Evolutionary conservation across 2,797 vertebrate genomes (phyloP), one percentile per base, ranked within the genome.

Genomic region (Syngnathus rostellatus): DNA sequence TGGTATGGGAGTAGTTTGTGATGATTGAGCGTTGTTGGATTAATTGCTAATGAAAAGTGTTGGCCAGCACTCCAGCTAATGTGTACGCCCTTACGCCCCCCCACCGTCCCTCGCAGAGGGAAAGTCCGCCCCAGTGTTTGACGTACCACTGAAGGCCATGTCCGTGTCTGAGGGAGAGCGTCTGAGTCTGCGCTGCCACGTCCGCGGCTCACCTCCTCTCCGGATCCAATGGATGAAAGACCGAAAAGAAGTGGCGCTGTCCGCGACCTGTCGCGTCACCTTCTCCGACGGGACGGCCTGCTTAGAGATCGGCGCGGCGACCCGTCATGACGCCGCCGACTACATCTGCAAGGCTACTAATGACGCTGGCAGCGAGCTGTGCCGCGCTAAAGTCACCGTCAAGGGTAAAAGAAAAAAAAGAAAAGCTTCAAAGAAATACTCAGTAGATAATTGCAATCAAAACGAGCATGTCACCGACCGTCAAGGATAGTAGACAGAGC

Each of bases 291-390:
- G 94, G 68, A 93, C 90, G 0, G 94, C 95, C 63, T 84, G 92
- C 54, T 81, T 99, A 78, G 94, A 98, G 78, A 87, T 98, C 69
- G 85, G 79, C 77, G 67, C 84, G 3, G 84, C 88, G 38, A 89
- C 90, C 48, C 94, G 90, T 78, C 88, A 89, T 0, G 93, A 96
- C 63, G 88, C 92, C 0, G 97, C 95, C 1, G 97, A 99, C 76
- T 99, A 96, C 61, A 81, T 96, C 48, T 99, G 97, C 84, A 99
- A 98, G 89, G 97, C 96, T 74, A 92, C 92, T 70, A 99, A 99
- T 41, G 80, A 89, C 2, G 91, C 86, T 43, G 97, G 96, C 82
- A 95, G 90, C 65, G 95, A 96, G 74, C 92, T 93, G 80, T 94
- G 90, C 88, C 98, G 94, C 77, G 89, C 93, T 73, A 98, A 91